These are phyloP conservation scores for Oasisia sp. DNA, from an alignment of 2,888 invertebrate genomes.

Conservation along the genomic window DNA sequence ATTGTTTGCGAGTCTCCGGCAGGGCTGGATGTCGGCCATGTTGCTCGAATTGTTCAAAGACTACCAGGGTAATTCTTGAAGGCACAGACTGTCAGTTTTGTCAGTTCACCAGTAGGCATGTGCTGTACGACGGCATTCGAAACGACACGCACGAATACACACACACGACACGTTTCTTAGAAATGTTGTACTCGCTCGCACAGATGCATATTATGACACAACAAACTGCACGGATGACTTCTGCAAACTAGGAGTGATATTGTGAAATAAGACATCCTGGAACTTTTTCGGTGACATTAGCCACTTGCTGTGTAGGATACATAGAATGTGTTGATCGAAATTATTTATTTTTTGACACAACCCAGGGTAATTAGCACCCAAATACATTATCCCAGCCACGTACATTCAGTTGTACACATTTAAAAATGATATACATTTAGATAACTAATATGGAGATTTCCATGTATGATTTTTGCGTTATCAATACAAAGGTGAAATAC, in stretches of 20 bases:
- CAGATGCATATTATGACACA: slow-evolving; percentile 3
- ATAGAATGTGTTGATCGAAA: background rate
- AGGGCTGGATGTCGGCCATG: background rate
- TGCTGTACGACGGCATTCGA: background rate
- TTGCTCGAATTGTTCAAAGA: background rate
- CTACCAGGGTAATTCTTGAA: slow-evolving; percentile 11
- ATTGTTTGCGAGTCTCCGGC: background rate
- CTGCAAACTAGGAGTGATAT: background rate
- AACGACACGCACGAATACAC: background rate
- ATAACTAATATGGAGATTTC: background rate
- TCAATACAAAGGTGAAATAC: background rate
- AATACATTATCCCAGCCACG: background rate
- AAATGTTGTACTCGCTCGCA: slow-evolving; percentile 4
- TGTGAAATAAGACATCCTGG: background rate
- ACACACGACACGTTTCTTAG: background rate
- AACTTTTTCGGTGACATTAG: background rate
- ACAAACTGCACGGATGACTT: background rate
- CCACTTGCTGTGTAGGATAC: background rate
- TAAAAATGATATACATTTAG: background rate
- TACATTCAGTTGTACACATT: background rate
- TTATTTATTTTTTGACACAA: slow-evolving; percentile 3
- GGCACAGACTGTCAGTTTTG: slow-evolving; percentile 6
- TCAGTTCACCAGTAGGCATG: background rate
- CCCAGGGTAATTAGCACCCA: background rate
- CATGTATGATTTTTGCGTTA: background rate